Conservation (phyloP, 92 coral and sea anemone species). For the Actinernus sp. region DNA sequence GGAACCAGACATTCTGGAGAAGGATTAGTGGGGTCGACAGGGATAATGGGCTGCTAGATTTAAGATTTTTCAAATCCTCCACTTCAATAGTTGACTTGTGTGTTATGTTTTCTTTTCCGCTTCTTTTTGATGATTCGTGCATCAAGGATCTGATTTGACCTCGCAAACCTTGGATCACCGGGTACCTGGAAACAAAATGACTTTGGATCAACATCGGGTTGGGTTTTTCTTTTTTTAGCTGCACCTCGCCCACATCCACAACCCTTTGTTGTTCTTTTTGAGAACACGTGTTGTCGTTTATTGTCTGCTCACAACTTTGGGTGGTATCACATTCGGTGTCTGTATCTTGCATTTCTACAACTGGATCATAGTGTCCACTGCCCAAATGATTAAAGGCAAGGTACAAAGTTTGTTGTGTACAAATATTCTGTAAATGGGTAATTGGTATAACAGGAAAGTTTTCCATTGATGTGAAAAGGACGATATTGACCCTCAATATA, state of each 20-base stretch:
- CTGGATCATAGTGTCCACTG: constrained; percentile 62
- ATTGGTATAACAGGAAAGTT: constrained; percentile 39
- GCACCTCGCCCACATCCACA: constrained; percentile 49
- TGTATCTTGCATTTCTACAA: constrained; percentile 28
- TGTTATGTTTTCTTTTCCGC: too few species aligned
- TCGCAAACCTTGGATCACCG: too few species aligned
- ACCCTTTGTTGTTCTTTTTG: constrained; percentile 11
- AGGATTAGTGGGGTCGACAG: too few species aligned
- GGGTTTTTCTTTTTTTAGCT: constrained; percentile 7
- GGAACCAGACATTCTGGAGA: too few species aligned
- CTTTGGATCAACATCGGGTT: background rate
- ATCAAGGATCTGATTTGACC: too few species aligned
- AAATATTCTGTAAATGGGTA: constrained; percentile 12
- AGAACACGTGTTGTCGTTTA: background rate
- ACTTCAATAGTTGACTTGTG: too few species aligned
- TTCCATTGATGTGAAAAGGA: constrained; percentile 42
- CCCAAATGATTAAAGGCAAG: constrained; percentile 46
- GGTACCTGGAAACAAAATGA: background rate
- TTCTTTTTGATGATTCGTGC: too few species aligned
- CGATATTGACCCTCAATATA: constrained; percentile 40
- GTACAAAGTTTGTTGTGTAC: constrained; percentile 28
- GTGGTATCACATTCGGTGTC: background rate
- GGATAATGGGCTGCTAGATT: too few species aligned
- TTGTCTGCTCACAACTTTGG: constrained; percentile 3
- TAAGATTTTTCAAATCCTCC: too few species aligned